Conservation (phyloP, 2,113 vertebrate species). For the Platichthys flesus region DNA sequence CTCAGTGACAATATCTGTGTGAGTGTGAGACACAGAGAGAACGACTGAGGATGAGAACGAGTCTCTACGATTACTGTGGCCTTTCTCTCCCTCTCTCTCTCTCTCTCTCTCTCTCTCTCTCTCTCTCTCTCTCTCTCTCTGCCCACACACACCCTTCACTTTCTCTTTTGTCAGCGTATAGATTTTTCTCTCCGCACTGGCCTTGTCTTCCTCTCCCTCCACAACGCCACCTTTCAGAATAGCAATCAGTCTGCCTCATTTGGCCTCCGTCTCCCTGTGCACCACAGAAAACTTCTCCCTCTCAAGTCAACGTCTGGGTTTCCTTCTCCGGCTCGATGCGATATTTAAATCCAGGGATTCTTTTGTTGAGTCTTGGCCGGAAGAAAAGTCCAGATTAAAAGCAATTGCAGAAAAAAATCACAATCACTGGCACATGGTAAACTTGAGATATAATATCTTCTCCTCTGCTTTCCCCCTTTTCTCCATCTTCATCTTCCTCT, state of each 20-base stretch:
- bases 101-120: neutral
- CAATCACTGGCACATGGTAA: neutral
- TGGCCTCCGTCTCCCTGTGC: constrained; percentile 41
- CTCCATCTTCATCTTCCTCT: neutral
- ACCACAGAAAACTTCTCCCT: constrained; percentile 29
- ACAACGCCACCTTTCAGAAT: constrained; percentile 51
- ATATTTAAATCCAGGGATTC: constrained; percentile 33
- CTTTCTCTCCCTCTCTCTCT: constrained; percentile 3
- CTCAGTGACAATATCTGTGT: constrained; percentile 41
- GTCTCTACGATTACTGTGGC: constrained; percentile 61
- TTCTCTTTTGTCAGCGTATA: constrained; percentile 51
- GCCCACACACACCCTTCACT: constrained; percentile 4
- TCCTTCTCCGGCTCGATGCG: constrained; percentile 23
- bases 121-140: neutral
- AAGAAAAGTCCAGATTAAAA: constrained; percentile 21
- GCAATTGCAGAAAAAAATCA: neutral
- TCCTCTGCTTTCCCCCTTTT: neutral
- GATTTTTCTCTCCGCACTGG: constrained; percentile 45
- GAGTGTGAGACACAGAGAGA: constrained; percentile 8
- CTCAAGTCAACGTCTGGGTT: constrained; percentile 29
- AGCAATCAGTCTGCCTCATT: constrained; percentile 69
- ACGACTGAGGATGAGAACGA: constrained; percentile 26
- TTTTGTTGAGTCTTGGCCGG: constrained; percentile 20
- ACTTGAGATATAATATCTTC: constrained; percentile 13
- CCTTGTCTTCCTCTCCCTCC: constrained; percentile 53